Conservation (phyloP, 2,113 vertebrate species). For the Gymnorhina tibicen region DNA sequence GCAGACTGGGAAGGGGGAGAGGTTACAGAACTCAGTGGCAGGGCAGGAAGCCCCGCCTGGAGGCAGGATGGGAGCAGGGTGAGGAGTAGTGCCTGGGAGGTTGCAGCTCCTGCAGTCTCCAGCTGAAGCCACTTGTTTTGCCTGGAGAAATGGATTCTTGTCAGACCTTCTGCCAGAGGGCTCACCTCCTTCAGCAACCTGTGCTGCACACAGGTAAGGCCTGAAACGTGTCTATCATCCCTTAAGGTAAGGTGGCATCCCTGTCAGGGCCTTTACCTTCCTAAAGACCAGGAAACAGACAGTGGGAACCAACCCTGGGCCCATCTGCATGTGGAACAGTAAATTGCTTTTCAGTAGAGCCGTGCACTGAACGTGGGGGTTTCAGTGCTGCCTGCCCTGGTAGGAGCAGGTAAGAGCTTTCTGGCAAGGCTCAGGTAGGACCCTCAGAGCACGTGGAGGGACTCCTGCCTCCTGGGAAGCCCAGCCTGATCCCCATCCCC, state of each 20-base stretch:
- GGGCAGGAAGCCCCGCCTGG: neutral
- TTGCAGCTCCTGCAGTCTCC: neutral
- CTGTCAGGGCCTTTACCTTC: neutral
- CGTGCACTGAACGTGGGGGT: neutral
- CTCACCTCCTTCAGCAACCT: neutral
- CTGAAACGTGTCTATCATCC: rapidly evolving
- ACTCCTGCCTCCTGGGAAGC: neutral
- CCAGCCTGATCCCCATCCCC: neutral
- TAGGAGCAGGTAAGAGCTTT: neutral
- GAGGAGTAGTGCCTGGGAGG: neutral
- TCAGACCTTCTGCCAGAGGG: neutral
- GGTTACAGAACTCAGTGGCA: neutral
- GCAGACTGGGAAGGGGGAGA: neutral
- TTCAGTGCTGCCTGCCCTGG: neutral
- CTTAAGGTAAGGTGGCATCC: neutral
- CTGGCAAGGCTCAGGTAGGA: neutral
- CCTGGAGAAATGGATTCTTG: neutral
- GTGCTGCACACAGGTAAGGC: neutral
- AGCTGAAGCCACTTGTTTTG: neutral
- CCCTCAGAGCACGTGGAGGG: neutral
- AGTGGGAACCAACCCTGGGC: neutral
- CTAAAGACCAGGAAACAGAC: neutral
- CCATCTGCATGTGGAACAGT: neutral
- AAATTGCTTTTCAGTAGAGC: neutral
- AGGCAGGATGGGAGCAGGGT: neutral